phyloP scores from a whole-genome alignment of 2,888 invertebrate genomes.

The Thumatha senex region DNA sequence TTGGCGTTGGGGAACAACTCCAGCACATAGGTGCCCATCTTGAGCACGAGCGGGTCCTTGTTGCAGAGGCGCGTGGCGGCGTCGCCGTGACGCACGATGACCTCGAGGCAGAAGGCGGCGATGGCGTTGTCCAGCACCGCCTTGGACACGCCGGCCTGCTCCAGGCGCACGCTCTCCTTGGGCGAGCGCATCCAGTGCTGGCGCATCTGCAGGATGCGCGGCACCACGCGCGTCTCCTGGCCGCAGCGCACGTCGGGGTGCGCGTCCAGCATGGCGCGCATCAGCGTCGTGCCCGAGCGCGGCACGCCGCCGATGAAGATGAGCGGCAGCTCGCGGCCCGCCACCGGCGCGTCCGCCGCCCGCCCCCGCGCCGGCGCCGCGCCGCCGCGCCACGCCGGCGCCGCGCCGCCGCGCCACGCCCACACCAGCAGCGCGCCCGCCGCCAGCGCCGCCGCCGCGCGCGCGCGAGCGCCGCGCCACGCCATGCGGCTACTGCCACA shows the following conservation, averaged over 20 bases:
- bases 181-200: conserved; percentile 98
- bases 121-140: conserved; percentile 97
- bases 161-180: conserved; percentile 94
- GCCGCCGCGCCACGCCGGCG: conserved; percentile 30
- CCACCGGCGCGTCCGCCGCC: conserved; percentile 45
- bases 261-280: conserved; percentile 99
- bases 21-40: conserved; percentile 96
- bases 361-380: conserved; percentile 30
- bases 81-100: conserved; percentile 98
- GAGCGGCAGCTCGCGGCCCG: conserved; percentile 95
- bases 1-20: conserved; percentile 98
- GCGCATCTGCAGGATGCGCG: conserved; percentile 96
- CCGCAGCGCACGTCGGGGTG: conserved; percentile 98
- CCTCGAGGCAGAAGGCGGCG: conserved; percentile 97
- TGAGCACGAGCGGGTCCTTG: conserved; percentile 99
- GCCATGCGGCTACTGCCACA: conserved; percentile 1
- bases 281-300: conserved; percentile 97
- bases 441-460: conserved; percentile 44
- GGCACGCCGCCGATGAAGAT: conserved; percentile 99
- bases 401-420: conserved; percentile 40
- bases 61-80: conserved; percentile 98
- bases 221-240: conserved; percentile 98
- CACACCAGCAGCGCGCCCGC: conserved; percentile 45
- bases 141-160: conserved; percentile 97
- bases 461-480: conserved; percentile 29